Evolutionary conservation across 35 echinoderm and acorn worm species (phyloP), one percentile per base, ranked within the genome.

Genomic region (Chiridota heheva): DNA sequence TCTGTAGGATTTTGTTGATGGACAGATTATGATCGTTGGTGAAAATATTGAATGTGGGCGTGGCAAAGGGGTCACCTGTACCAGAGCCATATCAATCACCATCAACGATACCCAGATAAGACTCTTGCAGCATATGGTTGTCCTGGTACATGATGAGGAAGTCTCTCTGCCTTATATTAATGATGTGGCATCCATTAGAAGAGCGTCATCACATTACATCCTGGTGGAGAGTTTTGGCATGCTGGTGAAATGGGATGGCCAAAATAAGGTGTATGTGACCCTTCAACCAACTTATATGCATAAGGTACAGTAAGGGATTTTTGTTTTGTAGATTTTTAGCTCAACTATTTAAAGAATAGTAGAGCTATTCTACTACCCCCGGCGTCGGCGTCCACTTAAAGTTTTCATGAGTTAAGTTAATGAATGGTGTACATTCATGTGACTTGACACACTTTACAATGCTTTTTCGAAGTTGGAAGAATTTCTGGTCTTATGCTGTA

Each of bases 201-300:
- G 88, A 65, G 87, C 65, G 24, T 87, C 92, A n/a, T 90, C 92
- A 2, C 85, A 86, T 83, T 96, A 90, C 39, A 42, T 90, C 1
- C 81, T 90, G 39, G 68, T 96, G 6, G 82, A 96, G 47, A 65
- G 73, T n/a, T 80, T 76, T 70, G 86, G 92, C 29, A 63, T 96
- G 55, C 62, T 71, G 22, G 47, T 96, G 17, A 85, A 89, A 44
- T 96, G 92, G 92, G 92, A 96, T 69, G 92, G 92, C 0, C 70
- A 74, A 24, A 81, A 86, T 43, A 85, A 80, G 48, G 41, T 89
- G 10, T 96, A 96, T 49, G 70, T 96, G 18, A 96, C 81, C 2
- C 65, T 96, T 31, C 51, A 78, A 57, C 92, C 92, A 7, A 64
- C 69, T 0, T 90, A 85, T 33, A 89, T 96, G 74, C 35, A 96